phyloP scores from a whole-genome alignment of 2,888 invertebrate species.

The Corythucha ciliata region DNA sequence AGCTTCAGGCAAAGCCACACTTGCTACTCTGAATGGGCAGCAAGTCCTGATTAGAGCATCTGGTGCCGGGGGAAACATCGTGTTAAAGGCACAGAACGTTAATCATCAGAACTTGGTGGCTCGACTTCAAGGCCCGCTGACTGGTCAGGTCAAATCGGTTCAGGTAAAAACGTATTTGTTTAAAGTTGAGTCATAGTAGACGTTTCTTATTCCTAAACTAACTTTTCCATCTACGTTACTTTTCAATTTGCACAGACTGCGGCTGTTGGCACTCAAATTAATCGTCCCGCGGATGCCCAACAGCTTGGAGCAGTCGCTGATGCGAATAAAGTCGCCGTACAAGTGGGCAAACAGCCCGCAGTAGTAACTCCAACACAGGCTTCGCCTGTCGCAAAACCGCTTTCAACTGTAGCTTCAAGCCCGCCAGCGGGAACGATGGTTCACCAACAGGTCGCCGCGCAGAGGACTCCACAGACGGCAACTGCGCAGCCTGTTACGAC shows the following conservation, averaged over 20 bases:
- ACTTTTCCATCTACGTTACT: background rate
- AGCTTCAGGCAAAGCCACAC: slow-evolving; percentile 70
- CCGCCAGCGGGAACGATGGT: background rate
- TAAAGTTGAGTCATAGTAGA: too few species aligned
- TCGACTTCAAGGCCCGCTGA: slow-evolving; percentile 17
- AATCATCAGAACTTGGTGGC: slow-evolving; percentile 25
- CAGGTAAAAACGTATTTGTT: slow-evolving; percentile 25
- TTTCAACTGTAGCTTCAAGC: background rate
- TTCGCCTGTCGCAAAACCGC: too few species aligned
- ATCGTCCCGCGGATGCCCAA: too few species aligned
- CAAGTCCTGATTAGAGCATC: slow-evolving; percentile 72
- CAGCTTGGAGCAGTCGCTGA: too few species aligned
- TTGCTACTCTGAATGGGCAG: slow-evolving; percentile 76
- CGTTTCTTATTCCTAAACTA: slow-evolving; percentile 6
- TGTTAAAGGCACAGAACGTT: slow-evolving; percentile 23
- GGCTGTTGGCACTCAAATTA: too few species aligned
- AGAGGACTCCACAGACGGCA: background rate
- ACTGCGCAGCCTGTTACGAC: background rate
- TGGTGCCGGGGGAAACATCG: slow-evolving; percentile 44
- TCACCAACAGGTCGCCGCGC: slow-evolving; percentile 8
- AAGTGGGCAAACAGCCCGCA: too few species aligned
- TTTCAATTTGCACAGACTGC: too few species aligned
- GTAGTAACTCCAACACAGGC: too few species aligned
- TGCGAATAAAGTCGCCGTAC: too few species aligned
- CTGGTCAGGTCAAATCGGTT: slow-evolving; percentile 17